These are phyloP conservation scores for Acrocephalus kingi DNA, from an alignment of 2,113 vertebrate species.

Conservation along the genomic window DNA sequence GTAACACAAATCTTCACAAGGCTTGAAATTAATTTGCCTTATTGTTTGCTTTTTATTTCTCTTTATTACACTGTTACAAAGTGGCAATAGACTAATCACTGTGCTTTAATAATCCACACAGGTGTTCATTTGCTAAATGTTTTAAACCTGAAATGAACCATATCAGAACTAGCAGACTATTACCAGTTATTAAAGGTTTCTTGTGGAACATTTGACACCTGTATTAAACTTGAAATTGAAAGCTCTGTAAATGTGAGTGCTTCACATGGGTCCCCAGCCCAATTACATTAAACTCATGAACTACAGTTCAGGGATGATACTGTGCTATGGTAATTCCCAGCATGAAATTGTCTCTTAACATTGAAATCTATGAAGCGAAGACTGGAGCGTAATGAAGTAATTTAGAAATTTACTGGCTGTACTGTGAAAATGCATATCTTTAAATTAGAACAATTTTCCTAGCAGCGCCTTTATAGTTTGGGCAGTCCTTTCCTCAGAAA, in stretches of 20 bases:
- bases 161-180: not conserved
- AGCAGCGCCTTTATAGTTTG: not conserved
- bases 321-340: not conserved
- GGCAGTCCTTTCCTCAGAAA: not conserved
- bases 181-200: conserved; percentile 14
- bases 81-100: not conserved
- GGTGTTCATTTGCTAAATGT: not conserved
- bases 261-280: not conserved
- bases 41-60: conserved; percentile 29
- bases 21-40: not conserved
- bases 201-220: conserved; percentile 2
- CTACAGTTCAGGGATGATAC: not conserved
- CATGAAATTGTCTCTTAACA: not conserved
- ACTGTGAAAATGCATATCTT: not conserved
- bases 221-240: conserved; percentile 17
- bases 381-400: not conserved
- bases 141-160: not conserved
- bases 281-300: not conserved
- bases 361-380: not conserved
- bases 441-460: not conserved
- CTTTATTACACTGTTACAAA: not conserved
- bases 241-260: conserved; percentile 16
- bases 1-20: not conserved
- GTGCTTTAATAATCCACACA: not conserved
- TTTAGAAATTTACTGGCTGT: conserved; percentile 10